Evolutionary conservation across 2,888 invertebrate species (phyloP), one percentile per base, ranked within the genome.

Genomic region (Alsophila aescularia): DNA sequence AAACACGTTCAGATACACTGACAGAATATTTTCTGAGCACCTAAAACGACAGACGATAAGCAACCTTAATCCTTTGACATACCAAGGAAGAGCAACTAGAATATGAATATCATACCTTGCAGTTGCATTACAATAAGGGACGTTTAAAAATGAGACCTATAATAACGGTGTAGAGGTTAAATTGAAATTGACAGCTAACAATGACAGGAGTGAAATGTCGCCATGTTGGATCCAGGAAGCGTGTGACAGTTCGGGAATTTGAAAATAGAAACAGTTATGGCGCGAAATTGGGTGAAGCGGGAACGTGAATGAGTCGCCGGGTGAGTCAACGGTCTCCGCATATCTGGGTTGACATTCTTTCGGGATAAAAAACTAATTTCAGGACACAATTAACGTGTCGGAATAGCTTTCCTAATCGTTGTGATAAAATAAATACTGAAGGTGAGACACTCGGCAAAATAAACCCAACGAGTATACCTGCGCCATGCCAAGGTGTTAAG

Each of bases 191-290:
- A 70, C 68, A 70, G 66, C 62, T 63, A 64, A 60, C 45, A 65
- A 58, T 76, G 73, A 72, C 54, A 54, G 54, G 18, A 54, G 40
- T 36, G 73, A 72, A 64, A 66, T 62, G 66, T 48, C 72, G 75
- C 81, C 80, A 76, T 80, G 69, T 79, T 81, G 74, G 67, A 74
- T 77, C 77, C 80, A 83, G 84, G 84, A 84, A 84, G 76, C 75
- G 75, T 62, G 73, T 77, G 82, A 82, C 83, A 81, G 69, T 73
- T 72, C 70, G 72, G 27, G 74, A 75, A 79, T 83, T 78, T 80
- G 73, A 81, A 83, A 83, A 82, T 83, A 83, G 81, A 83, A 76
- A 70, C 72, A 73, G 77, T 77, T 77, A 75, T 73, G 79, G 73
- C 79, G 83, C 81, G 74, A 84, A 84, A 81, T 82, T 83, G 69